Conservation (phyloP, 1,140 invertebrate species). For the Dolichoris vasculosae region DNA sequence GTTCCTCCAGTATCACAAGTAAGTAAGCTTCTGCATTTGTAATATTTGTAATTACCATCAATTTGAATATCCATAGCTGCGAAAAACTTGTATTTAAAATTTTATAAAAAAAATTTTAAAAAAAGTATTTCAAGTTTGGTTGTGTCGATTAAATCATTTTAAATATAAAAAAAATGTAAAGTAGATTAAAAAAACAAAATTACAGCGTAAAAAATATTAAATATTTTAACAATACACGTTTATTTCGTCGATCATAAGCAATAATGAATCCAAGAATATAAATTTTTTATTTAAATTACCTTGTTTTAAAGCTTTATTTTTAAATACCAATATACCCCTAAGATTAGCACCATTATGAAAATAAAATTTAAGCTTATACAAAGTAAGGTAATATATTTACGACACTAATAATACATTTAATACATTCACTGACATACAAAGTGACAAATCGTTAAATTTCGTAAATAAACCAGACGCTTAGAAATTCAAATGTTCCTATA, state of each 20-base stretch:
- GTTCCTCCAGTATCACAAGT: constrained; percentile 47
- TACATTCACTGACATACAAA: neutral
- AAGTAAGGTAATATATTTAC: neutral
- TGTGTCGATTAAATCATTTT: neutral
- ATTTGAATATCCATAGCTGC: constrained; percentile 42
- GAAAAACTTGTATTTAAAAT: neutral
- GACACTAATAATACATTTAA: neutral
- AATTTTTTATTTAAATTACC: neutral
- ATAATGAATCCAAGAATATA: neutral
- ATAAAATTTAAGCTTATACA: neutral
- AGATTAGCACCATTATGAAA: neutral
- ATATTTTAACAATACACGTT: neutral
- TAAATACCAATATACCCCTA: neutral
- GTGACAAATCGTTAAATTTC: neutral
- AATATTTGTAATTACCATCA: constrained; percentile 31
- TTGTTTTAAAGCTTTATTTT: neutral
- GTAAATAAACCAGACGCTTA: neutral
- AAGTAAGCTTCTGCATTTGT: constrained; percentile 47
- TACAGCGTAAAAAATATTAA: neutral
- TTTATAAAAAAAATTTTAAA: neutral
- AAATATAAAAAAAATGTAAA: neutral
- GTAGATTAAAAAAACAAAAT: neutral
- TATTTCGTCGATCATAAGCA: neutral
- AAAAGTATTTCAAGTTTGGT: neutral
- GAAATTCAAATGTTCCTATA: neutral